Evolutionary conservation across 2,113 vertebrate species (phyloP), one percentile per base, ranked within the genome.

Genomic region (Fulica atra): DNA sequence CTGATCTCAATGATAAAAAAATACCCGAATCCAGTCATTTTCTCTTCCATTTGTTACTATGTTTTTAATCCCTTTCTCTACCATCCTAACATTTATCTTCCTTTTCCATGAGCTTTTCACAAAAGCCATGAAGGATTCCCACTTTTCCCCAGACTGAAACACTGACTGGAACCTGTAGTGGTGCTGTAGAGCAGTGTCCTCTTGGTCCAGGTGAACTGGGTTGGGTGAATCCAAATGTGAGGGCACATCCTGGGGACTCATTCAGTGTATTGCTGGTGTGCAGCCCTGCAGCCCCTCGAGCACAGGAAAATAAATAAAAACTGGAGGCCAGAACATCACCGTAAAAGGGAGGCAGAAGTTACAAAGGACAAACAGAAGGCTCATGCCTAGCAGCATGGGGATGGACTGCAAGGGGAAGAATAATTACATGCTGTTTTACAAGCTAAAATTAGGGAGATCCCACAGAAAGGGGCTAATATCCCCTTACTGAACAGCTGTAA

Each of bases 131-230:
- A 94, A 72, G 9, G 13, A 78, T 29, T 80, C 10, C 25, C 16
- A 35, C 16, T 63, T 63, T 57, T 33, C 29, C 29, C 21, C 53
- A 72, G 53, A 57, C 16, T 10, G 46, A 81, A 91, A 69, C n/a
- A 79, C 21, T 28, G 19, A 54, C 4, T 66, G 73, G 68, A 88
- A 63, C 26, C 10, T 28, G 28, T 5, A 70, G 54, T 26, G 36
- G 72, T 4, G 4, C 21, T 42, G 38, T 6, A 69, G 18, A 38
- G 28, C 36, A 42, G n/a, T 0, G 0, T 69, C 23, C 13, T 68
- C n/a, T 60, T 2, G 2, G 31, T 28, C 54, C 44, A n/a, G 53
- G 35, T n/a, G 29, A 91, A 13, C 24, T 31, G 31, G 5, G 36
- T 16, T 60, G 20, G 26, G 13, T 42, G 44, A 77, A 84, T 64